A percentile compares a stretch with the other conserved stretches of the same genome.
These are phyloP conservation scores for Rhodophaea formosa DNA, from an alignment of 2,888 invertebrate species.

Conservation along the genomic window DNA sequence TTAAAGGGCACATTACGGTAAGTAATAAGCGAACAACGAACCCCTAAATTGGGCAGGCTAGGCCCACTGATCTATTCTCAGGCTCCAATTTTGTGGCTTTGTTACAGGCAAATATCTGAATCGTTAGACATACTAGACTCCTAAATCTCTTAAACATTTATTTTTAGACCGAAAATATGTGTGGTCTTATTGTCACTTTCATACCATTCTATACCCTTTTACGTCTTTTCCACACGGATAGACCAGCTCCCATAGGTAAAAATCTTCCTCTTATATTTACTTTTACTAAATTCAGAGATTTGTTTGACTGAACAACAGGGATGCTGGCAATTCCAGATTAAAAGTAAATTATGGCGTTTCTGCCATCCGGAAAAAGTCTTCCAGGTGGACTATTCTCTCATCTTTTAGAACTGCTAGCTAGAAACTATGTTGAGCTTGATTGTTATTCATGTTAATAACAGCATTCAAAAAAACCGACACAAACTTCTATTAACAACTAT, in stretches of 20 bases:
- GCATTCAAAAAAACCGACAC: no score
- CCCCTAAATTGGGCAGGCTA: conserved; percentile 62
- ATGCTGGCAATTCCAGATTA: conserved; percentile 8
- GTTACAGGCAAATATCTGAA: neutral
- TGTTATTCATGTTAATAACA: neutral
- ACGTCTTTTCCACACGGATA: no score
- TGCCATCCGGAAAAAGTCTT: neutral
- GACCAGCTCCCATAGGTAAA: no score
- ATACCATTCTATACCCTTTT: no score
- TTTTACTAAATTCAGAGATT: no score
- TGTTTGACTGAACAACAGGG: conserved; percentile 21
- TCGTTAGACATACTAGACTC: no score
- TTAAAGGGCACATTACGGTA: conserved; percentile 77
- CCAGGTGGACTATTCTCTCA: neutral
- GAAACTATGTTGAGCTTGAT: neutral
- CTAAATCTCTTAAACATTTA: no score
- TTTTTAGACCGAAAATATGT: no score
- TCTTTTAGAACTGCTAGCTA: neutral
- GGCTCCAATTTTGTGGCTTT: conserved; percentile 34
- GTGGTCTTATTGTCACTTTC: no score
- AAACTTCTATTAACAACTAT: no score
- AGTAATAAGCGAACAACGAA: conserved; percentile 74
- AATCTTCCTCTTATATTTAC: no score
- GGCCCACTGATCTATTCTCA: conserved; percentile 57
- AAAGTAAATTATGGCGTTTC: neutral